Evolutionary conservation across 2,113 vertebrate genomes (phyloP).

Genomic region (Corydoras maculifer): DNA sequence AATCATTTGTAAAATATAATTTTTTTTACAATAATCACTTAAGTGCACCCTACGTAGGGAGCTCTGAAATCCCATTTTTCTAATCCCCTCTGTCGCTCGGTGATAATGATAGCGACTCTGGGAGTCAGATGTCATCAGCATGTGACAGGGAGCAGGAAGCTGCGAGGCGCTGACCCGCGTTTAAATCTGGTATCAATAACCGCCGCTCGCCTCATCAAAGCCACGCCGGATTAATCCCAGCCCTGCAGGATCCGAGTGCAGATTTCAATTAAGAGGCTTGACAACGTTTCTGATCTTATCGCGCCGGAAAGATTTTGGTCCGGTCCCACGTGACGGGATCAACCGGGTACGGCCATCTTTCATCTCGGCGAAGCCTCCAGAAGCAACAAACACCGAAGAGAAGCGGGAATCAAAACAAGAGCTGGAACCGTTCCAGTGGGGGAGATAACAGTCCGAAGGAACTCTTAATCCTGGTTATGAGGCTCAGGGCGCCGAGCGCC

Average conservation of each 20-base stretch:
- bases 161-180: conserved; percentile 41
- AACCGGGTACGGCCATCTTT: neutral
- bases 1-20: conserved; percentile 59
- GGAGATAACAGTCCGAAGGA: neutral
- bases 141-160: conserved; percentile 48
- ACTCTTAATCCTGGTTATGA: conserved; percentile 7
- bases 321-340: conserved; percentile 17
- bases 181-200: conserved; percentile 43
- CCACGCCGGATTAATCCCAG: conserved; percentile 41
- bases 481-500: neutral
- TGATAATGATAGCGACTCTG: conserved; percentile 60
- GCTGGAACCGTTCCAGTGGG: too few relatives aligned
- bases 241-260: conserved; percentile 37
- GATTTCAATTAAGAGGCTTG: conserved; percentile 46
- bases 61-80: conserved; percentile 62
- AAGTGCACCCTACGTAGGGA: conserved; percentile 50
- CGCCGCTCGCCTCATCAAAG: conserved; percentile 43
- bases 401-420: neutral
- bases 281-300: conserved; percentile 39
- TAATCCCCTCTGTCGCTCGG: conserved; percentile 60
- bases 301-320: conserved; percentile 29
- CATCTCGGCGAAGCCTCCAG: neutral
- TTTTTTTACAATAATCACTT: conserved; percentile 64
- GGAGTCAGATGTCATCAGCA: conserved; percentile 64
- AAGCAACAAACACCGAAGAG: neutral